These are phyloP conservation scores for Perizoma flavofasciatum DNA, from an alignment of 2,888 invertebrate genomes.

Conservation along the genomic window DNA sequence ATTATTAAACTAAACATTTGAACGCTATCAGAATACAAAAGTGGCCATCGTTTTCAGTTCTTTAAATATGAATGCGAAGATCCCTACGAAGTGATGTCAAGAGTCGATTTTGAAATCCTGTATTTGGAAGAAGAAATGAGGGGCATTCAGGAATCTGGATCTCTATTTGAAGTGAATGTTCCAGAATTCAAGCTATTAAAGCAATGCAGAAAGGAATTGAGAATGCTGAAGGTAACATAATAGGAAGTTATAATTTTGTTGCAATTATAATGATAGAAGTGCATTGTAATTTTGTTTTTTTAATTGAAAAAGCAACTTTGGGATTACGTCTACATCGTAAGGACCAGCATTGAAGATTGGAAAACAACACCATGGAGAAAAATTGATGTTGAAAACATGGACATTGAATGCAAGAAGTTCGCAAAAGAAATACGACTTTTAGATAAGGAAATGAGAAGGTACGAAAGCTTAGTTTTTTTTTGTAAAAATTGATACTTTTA, in stretches of 20 bases:
- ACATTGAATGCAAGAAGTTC: conserved; percentile 98
- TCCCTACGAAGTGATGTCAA: conserved; percentile 90
- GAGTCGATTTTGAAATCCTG: conserved; percentile 90
- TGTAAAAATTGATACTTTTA: neutral
- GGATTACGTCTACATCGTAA: conserved; percentile 96
- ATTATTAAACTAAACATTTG: too few relatives aligned
- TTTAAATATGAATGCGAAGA: conserved; percentile 89
- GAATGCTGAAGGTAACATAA: conserved; percentile 89
- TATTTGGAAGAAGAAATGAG: conserved; percentile 93
- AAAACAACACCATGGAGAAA: conserved; percentile 98
- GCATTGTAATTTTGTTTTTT: conserved; percentile 4
- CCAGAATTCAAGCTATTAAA: conserved; percentile 97
- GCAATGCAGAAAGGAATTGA: conserved; percentile 95
- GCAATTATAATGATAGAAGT: neutral
- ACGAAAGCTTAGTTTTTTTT: conserved; percentile 1
- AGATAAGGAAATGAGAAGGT: conserved; percentile 97
- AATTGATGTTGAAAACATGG: conserved; percentile 99
- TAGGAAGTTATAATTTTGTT: neutral
- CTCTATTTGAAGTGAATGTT: conserved; percentile 96
- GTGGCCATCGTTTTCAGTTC: conserved; percentile 64
- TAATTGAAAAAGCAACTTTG: conserved; percentile 90
- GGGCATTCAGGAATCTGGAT: conserved; percentile 94
- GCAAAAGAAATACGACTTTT: conserved; percentile 95
- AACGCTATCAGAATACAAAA: too few relatives aligned
- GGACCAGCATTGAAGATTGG: conserved; percentile 97